A percentile compares a stretch with the other conserved stretches of the same genome.
These are phyloP conservation scores for Caenorhabditis sulstoni DNA, from an alignment of 2,888 invertebrate species.

Conservation along the genomic window DNA sequence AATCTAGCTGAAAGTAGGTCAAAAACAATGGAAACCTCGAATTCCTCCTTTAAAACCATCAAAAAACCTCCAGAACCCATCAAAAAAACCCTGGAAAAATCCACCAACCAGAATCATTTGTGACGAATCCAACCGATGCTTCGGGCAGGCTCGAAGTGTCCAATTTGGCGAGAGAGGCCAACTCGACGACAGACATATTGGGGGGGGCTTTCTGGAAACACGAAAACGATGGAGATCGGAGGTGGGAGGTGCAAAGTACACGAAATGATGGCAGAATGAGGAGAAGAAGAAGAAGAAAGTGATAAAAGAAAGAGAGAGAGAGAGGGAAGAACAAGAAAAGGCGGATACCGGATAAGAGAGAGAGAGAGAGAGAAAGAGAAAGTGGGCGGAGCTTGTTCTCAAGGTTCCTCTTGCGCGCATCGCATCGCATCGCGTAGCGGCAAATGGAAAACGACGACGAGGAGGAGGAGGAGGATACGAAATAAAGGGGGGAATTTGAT, in stretches of 20 bases:
- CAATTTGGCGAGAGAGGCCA: constrained; percentile 28
- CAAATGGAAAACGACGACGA: too few relatives aligned
- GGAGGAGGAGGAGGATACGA: too few relatives aligned
- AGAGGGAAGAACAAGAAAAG: constrained; percentile 1
- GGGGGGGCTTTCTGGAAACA: too few relatives aligned
- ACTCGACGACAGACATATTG: constrained; percentile 34
- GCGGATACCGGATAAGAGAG: constrained; percentile 16
- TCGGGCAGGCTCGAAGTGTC: constrained; percentile 44
- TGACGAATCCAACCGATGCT: constrained; percentile 43
- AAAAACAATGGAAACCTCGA: too few relatives aligned
- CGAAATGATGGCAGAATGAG: constrained; percentile 14
- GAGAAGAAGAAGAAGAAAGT: neutral
- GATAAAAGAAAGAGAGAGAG: constrained; percentile 2
- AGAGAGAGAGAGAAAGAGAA: constrained; percentile 2
- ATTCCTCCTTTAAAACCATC: too few relatives aligned
- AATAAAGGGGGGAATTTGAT: too few relatives aligned
- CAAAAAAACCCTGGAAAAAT: too few relatives aligned
- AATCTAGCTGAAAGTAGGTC: too few relatives aligned
- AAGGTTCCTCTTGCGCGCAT: constrained; percentile 14
- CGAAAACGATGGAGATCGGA: too few relatives aligned
- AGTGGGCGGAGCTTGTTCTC: constrained; percentile 2
- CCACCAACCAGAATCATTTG: constrained; percentile 21
- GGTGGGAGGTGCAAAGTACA: constrained; percentile 43
- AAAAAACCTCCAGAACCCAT: too few relatives aligned
- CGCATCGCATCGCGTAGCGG: too few relatives aligned